Evolutionary conservation across 2,888 invertebrate genomes (phyloP).

Genomic region (Nyleta sp.): DNA sequence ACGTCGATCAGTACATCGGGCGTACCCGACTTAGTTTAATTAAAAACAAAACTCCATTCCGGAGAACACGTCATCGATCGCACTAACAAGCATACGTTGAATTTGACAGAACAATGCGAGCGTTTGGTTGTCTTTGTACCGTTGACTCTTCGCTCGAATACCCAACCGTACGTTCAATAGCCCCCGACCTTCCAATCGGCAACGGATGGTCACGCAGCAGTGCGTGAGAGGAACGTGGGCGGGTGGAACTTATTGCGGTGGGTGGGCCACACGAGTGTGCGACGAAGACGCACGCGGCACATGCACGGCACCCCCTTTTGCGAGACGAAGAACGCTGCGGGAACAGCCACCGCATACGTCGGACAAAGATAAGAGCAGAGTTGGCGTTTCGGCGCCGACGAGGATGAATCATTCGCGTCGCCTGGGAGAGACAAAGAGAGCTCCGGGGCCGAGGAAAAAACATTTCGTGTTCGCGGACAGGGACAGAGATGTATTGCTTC

Average conservation of each 20-base stretch:
- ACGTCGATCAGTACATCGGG: too few species aligned
- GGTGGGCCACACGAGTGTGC: constrained; percentile 68
- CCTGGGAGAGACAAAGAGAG: constrained; percentile 7
- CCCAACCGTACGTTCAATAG: constrained; percentile 64
- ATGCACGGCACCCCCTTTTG: constrained; percentile 37
- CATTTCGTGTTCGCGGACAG: constrained; percentile 4
- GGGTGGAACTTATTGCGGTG: constrained; percentile 76
- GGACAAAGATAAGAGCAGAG: constrained; percentile 26
- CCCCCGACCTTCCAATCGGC: constrained; percentile 74
- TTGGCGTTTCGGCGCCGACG: constrained; percentile 6
- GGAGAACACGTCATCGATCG: constrained; percentile 31
- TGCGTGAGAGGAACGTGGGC: constrained; percentile 76
- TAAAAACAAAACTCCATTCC: constrained; percentile 19
- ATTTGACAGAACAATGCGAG: constrained; percentile 57
- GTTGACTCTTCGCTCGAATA: constrained; percentile 48
- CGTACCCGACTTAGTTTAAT: constrained; percentile 22
- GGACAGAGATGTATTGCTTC: constrained; percentile 33
- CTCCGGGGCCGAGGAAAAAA: constrained; percentile 6
- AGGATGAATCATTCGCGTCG: background rate
- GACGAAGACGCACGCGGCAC: constrained; percentile 54
- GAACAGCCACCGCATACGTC: constrained; percentile 26
- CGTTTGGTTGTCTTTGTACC: constrained; percentile 50
- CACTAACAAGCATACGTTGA: constrained; percentile 42
- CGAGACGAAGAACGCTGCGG: constrained; percentile 33
- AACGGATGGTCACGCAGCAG: constrained; percentile 74